phyloP scores from a whole-genome alignment of 2,797 vertebrate species.

The Neosalanx taihuensis region DNA sequence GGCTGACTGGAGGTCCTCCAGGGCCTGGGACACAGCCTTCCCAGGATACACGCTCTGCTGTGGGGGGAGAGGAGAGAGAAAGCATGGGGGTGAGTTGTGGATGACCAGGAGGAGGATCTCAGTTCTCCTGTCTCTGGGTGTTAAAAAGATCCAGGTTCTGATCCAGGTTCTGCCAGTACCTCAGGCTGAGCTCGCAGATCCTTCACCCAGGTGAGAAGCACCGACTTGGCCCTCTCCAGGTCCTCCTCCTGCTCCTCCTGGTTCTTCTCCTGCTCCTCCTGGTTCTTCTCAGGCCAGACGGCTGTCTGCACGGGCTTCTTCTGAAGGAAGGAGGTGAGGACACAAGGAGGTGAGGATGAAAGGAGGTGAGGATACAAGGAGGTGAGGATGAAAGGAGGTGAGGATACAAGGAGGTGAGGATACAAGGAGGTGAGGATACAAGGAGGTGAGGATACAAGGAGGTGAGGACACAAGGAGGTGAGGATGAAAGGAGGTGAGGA shows the following conservation, averaged over 20 bases:
- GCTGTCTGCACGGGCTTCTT: constrained; percentile 72
- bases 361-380: neutral
- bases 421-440: no score
- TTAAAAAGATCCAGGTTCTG: no score
- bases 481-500: no score
- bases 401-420: no score
- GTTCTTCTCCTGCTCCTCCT: constrained; percentile 45
- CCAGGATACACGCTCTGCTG: constrained; percentile 78
- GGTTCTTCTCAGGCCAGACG: constrained; percentile 66
- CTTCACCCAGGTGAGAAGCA: constrained; percentile 71
- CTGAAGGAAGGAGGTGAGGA: constrained; percentile 38
- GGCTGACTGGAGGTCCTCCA: constrained; percentile 73
- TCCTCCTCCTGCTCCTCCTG: constrained; percentile 44
- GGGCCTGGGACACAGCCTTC: constrained; percentile 63
- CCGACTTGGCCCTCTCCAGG: constrained; percentile 59
- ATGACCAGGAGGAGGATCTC: neutral
- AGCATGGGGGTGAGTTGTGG: neutral
- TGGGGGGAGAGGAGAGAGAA: no score
- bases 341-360: neutral
- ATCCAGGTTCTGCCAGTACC: constrained; percentile 44
- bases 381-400: no score
- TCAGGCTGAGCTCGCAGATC: constrained; percentile 76
- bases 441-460: neutral
- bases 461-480: neutral
- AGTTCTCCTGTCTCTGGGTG: neutral